A percentile compares a stretch with the other conserved stretches of the same genome.
phyloP scores from a whole-genome alignment of 2,888 invertebrate genomes.

The Cenopis cana region DNA sequence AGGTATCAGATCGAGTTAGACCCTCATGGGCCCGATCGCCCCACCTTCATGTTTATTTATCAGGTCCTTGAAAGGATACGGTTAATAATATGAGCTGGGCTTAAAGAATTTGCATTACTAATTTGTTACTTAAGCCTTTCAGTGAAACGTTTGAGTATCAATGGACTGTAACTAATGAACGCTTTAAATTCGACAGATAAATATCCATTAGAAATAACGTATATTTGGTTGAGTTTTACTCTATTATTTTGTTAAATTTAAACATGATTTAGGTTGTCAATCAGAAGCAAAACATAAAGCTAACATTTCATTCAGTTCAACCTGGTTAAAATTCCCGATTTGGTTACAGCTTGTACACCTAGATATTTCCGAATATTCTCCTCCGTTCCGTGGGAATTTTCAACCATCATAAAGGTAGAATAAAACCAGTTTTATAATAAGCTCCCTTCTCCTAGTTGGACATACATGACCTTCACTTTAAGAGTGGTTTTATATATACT shows the following conservation, averaged over 20 bases:
- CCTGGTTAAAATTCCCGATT: too few relatives aligned
- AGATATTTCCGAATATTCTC: too few relatives aligned
- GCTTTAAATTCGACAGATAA: slow-evolving; percentile 4
- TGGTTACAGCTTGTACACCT: too few relatives aligned
- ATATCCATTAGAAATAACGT: background rate
- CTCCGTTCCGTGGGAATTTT: too few relatives aligned
- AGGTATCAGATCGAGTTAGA: slow-evolving; percentile 70
- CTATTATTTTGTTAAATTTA: background rate
- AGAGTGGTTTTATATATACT: too few relatives aligned
- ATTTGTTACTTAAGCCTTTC: slow-evolving; percentile 57
- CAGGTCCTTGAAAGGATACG: slow-evolving; percentile 71
- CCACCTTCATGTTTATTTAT: slow-evolving; percentile 77
- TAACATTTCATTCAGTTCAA: too few relatives aligned
- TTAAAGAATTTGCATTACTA: slow-evolving; percentile 73
- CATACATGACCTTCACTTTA: too few relatives aligned
- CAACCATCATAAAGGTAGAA: too few relatives aligned
- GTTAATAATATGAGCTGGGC: slow-evolving; percentile 67
- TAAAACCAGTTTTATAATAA: too few relatives aligned
- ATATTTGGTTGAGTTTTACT: background rate
- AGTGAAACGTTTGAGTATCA: slow-evolving; percentile 42
- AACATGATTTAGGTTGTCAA: too few relatives aligned
- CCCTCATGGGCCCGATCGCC: slow-evolving; percentile 63
- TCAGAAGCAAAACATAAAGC: too few relatives aligned
- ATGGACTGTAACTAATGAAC: slow-evolving; percentile 26
- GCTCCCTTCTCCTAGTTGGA: too few relatives aligned